phyloP scores from a whole-genome alignment of 2,797 vertebrate genomes.

The Alfaro cultratus region DNA sequence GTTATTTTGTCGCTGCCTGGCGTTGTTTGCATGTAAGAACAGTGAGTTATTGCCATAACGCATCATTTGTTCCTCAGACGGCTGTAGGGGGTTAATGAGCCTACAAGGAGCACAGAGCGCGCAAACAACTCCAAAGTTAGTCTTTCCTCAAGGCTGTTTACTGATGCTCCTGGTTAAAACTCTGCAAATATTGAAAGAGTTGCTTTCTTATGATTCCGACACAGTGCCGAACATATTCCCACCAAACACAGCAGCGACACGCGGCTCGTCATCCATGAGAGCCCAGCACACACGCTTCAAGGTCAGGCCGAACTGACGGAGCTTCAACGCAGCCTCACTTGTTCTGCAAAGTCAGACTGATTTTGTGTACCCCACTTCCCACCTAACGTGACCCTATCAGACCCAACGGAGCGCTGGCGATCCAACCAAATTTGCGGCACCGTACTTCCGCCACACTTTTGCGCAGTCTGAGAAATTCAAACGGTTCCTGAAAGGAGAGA shows the following conservation, averaged over 20 bases:
- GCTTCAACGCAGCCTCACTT: neutral
- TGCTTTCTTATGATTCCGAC: neutral
- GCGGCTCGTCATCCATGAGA: neutral
- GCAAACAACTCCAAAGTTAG: conserved; percentile 3
- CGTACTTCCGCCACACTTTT: too few relatives aligned
- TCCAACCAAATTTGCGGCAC: too few relatives aligned
- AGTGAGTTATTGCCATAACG: conserved; percentile 1
- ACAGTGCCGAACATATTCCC: neutral
- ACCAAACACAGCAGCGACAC: neutral
- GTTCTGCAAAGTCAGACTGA: neutral
- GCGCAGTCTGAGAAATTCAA: too few relatives aligned
- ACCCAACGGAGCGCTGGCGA: too few relatives aligned
- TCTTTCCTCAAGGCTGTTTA: neutral
- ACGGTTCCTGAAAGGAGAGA: too few relatives aligned
- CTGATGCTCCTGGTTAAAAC: neutral
- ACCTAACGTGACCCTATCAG: neutral
- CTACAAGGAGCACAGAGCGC: neutral
- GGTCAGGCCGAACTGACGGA: neutral
- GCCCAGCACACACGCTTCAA: neutral
- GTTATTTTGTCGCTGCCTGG: neutral
- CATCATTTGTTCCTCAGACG: neutral
- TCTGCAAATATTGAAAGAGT: neutral
- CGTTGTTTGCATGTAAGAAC: neutral
- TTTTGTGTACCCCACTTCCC: neutral
- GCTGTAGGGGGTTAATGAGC: neutral